These are phyloP conservation scores for Chloroceryle aenea DNA, from an alignment of 2,113 vertebrate genomes.

Conservation along the genomic window DNA sequence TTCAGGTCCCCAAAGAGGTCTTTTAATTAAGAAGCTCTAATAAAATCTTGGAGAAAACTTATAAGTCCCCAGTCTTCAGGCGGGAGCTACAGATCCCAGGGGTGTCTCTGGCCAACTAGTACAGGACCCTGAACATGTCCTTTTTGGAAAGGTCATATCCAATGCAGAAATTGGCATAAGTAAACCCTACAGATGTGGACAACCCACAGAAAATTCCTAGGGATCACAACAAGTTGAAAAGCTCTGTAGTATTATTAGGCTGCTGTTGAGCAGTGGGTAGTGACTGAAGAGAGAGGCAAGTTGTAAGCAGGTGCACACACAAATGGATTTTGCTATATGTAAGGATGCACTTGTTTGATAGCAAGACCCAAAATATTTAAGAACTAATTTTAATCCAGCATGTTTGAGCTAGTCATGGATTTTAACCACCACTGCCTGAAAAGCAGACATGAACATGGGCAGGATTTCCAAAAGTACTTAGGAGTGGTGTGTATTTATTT, in stretches of 20 bases:
- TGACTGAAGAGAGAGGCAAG: not conserved
- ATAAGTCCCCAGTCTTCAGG: not conserved
- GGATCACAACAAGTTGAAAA: not conserved
- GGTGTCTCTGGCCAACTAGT: not conserved
- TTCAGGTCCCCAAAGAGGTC: slow-evolving; percentile 43
- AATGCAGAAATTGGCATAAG: not conserved
- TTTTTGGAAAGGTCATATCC: not conserved
- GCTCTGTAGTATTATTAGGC: not conserved
- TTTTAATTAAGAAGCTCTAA: slow-evolving; percentile 64
- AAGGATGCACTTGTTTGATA: not conserved
- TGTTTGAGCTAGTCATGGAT: not conserved
- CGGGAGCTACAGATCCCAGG: not conserved
- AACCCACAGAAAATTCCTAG: not conserved
- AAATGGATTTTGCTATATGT: rapidly evolving
- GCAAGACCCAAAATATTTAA: not conserved
- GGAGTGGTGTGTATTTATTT: not conserved
- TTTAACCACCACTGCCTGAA: not conserved
- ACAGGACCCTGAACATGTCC: not conserved
- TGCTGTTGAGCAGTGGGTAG: not conserved
- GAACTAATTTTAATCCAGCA: not conserved
- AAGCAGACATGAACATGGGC: not conserved
- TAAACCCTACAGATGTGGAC: not conserved
- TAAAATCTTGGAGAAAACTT: slow-evolving; percentile 26
- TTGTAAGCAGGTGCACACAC: not conserved
- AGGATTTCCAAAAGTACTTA: not conserved